Percentiles rank a stretch among this genome's conserved stretches.
These are phyloP conservation scores for Schrankia costaestrigalis DNA, from an alignment of 2,888 invertebrate genomes.

Conservation along the genomic window DNA sequence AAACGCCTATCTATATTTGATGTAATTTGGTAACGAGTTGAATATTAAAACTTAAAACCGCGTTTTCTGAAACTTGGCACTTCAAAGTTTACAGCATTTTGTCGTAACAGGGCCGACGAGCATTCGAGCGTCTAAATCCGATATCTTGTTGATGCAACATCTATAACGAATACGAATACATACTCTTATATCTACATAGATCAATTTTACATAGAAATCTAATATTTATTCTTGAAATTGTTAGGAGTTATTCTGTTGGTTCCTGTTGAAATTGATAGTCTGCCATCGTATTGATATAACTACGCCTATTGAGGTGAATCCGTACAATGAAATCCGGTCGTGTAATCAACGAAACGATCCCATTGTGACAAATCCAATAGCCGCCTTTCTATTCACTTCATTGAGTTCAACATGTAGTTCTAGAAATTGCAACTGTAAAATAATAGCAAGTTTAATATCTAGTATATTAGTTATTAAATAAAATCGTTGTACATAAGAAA, in stretches of 20 bases:
- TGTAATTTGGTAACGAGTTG: no score
- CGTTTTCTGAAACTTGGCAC: no score
- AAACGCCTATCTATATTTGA: no score
- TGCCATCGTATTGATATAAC: slow-evolving; percentile 32
- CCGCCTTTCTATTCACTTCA: slow-evolving; percentile 39
- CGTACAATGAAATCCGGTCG: slow-evolving; percentile 50
- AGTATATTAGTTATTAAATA: no score
- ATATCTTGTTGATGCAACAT: slow-evolving; percentile 19
- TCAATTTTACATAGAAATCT: slow-evolving; percentile 1
- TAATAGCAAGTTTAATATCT: slow-evolving; percentile 8
- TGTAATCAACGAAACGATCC: slow-evolving; percentile 55
- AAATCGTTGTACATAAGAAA: slow-evolving; percentile 12
- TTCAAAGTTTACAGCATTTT: no score
- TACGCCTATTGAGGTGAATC: slow-evolving; percentile 42
- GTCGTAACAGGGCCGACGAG: no score
- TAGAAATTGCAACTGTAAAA: slow-evolving; percentile 1
- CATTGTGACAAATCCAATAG: slow-evolving; percentile 50
- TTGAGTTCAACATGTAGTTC: slow-evolving; percentile 21
- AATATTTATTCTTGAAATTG: not conserved
- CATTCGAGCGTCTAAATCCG: slow-evolving; percentile 8
- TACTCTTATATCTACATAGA: not conserved
- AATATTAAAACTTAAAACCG: no score
- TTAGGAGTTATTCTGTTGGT: no score
- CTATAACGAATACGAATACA: slow-evolving; percentile 1
- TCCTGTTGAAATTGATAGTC: slow-evolving; percentile 38